A percentile compares a stretch with the other conserved stretches of the same genome.
These are phyloP conservation scores for Theropithecus gelada DNA, from an alignment of 2,113 vertebrate genomes.

Conservation along the genomic window DNA sequence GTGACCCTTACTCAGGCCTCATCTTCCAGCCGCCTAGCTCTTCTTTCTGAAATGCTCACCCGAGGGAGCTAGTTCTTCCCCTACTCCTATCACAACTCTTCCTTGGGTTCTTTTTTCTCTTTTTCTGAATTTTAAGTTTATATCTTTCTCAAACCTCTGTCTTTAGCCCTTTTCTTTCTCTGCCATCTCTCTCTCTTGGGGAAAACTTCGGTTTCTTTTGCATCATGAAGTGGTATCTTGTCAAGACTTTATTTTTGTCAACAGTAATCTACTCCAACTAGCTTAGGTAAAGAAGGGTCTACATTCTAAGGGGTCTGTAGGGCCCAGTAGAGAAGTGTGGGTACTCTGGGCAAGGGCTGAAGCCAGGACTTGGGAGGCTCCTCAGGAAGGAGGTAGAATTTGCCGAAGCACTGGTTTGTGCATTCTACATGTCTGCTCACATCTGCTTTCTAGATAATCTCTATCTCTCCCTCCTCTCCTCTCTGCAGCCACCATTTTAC, in stretches of 20 bases:
- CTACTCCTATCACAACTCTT: background rate
- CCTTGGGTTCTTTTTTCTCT: background rate
- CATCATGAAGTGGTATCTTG: background rate
- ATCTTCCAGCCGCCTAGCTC: background rate
- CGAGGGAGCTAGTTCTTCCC: background rate
- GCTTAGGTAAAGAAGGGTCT: background rate
- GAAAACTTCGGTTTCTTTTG: slow-evolving; percentile 6
- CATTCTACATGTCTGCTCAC: background rate
- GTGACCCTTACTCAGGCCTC: background rate
- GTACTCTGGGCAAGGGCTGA: background rate
- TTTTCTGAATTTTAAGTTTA: background rate
- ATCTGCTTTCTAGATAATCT: background rate
- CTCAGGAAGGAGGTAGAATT: background rate
- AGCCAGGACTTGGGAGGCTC: background rate
- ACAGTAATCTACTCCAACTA: background rate
- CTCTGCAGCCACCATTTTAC: background rate
- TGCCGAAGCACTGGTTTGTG: background rate
- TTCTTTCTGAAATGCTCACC: background rate
- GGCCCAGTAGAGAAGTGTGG: background rate
- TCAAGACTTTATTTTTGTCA: background rate
- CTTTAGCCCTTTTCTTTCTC: background rate
- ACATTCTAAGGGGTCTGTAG: background rate
- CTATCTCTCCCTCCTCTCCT: background rate
- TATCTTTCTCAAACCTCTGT: slow-evolving; percentile 7
- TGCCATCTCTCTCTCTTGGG: background rate